These are phyloP conservation scores for Ptyas mucosa DNA, from an alignment of 2,113 vertebrate genomes.

Conservation along the genomic window DNA sequence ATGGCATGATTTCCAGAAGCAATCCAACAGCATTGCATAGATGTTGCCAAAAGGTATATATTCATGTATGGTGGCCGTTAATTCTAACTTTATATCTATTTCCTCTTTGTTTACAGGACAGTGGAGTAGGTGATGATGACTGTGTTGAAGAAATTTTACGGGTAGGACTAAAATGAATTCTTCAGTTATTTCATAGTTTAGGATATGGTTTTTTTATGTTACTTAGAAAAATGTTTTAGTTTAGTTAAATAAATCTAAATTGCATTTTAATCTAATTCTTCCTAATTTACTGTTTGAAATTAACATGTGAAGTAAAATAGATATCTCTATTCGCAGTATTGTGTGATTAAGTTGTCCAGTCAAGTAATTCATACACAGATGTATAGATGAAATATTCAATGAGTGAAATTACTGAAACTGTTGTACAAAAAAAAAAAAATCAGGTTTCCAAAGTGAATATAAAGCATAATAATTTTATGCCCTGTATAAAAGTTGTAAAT, in stretches of 20 bases:
- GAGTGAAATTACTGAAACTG: background rate
- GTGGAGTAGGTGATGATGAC: constrained; percentile 75
- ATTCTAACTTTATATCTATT: constrained; percentile 41
- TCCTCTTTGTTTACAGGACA: constrained; percentile 75
- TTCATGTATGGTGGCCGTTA: constrained; percentile 38
- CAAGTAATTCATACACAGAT: background rate
- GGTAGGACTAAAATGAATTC: constrained; percentile 70
- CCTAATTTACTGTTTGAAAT: background rate
- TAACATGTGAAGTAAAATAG: background rate
- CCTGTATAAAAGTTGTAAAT: background rate
- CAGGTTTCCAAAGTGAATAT: background rate
- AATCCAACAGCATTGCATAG: constrained; percentile 26
- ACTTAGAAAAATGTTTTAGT: background rate
- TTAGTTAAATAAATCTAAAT: background rate
- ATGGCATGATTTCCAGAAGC: background rate
- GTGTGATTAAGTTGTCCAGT: background rate
- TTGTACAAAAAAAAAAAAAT: background rate
- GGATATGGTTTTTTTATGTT: background rate
- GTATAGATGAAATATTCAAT: background rate
- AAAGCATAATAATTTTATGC: background rate
- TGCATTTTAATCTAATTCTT: background rate
- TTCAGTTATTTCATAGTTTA: background rate
- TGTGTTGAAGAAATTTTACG: constrained; percentile 81
- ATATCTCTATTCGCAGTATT: background rate
- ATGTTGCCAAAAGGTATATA: constrained; percentile 39